phyloP scores from a whole-genome alignment of 2,888 invertebrate species.

The Belgica antarctica region DNA sequence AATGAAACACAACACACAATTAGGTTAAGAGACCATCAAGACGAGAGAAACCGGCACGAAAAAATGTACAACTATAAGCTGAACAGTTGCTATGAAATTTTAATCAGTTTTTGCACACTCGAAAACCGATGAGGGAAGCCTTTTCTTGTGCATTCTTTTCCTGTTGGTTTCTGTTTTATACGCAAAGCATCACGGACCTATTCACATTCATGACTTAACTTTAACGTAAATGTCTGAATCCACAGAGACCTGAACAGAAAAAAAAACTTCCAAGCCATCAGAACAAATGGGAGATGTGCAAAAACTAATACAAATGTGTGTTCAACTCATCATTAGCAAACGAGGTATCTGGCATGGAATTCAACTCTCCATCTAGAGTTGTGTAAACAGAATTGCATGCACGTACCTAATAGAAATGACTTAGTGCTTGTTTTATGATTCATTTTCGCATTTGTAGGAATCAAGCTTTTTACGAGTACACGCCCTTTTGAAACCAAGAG shows the following conservation, averaged over 20 bases:
- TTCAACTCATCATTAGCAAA: slow-evolving; percentile 31
- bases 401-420: neutral
- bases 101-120: slow-evolving; percentile 36
- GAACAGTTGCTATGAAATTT: slow-evolving; percentile 40
- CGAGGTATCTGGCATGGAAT: neutral
- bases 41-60: neutral
- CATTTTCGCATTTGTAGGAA: neutral
- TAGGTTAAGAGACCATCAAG: slow-evolving; percentile 14
- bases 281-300: neutral
- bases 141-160: neutral
- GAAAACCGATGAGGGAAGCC: neutral
- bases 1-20: neutral
- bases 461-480: too few species aligned
- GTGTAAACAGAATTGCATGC: too few species aligned
- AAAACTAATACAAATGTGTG: slow-evolving; percentile 36
- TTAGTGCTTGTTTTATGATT: neutral
- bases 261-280: neutral
- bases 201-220: slow-evolving; percentile 42
- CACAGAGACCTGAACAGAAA: neutral
- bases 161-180: neutral
- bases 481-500: too few species aligned
- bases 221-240: neutral
- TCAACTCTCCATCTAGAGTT: neutral
- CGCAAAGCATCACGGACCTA: slow-evolving; percentile 10
- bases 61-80: slow-evolving; percentile 25